These are phyloP conservation scores for Nemopilema nomurai DNA, from an alignment of 30 jellyfish, hydroid and myxozoan genomes.

Conservation along the genomic window DNA sequence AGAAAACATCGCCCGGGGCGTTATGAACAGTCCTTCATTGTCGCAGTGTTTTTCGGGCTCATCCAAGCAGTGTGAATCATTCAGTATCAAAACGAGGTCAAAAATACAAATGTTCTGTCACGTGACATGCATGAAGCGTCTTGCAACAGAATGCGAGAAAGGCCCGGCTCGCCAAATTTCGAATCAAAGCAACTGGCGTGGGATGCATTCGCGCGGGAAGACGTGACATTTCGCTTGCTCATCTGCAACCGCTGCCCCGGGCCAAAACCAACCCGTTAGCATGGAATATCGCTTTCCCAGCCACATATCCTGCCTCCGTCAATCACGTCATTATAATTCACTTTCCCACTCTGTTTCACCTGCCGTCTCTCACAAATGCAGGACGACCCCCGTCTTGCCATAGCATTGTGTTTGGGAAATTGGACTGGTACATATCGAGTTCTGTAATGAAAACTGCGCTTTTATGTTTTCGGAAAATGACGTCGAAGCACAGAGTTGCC, in stretches of 20 bases:
- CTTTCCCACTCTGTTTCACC: background rate
- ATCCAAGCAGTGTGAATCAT: too few relatives aligned
- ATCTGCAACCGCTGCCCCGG: background rate
- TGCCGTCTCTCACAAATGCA: background rate
- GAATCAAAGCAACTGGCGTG: background rate
- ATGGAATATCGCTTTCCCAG: background rate
- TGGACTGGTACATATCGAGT: slow-evolving; percentile 17
- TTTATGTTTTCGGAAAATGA: background rate
- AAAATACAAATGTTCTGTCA: too few relatives aligned
- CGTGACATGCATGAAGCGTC: background rate
- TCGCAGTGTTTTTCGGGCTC: too few relatives aligned
- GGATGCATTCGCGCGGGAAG: background rate
- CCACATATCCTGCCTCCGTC: background rate
- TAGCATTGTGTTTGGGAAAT: background rate
- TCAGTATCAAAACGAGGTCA: too few relatives aligned
- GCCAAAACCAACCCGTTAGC: background rate
- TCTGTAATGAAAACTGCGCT: slow-evolving; percentile 1
- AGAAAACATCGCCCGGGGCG: too few relatives aligned
- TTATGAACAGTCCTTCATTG: too few relatives aligned
- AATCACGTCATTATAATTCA: background rate
- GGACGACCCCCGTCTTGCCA: slow-evolving; percentile 3
- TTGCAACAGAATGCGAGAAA: background rate
- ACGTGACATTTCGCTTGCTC: background rate
- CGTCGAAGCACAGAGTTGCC: background rate
- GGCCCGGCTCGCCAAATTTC: background rate